Evolutionary conservation across 2,797 vertebrate species (phyloP), one percentile per base, ranked within the genome.

Genomic region (Gymnothorax javanicus): DNA sequence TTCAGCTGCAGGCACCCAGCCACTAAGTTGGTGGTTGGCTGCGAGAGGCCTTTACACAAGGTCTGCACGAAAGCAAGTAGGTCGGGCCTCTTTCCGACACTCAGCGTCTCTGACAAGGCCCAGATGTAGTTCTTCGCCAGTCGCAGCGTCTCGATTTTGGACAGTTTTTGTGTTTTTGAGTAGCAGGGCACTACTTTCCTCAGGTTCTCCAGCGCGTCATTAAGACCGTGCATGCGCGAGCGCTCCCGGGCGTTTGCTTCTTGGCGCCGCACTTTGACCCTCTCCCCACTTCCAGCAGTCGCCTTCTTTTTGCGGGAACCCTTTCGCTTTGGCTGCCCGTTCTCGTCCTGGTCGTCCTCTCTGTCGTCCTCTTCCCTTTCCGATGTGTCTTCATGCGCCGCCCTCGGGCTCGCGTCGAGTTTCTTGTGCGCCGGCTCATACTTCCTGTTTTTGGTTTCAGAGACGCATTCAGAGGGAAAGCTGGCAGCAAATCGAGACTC

Each of bases 61-160:
- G 98, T 99, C 94, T 99, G 98, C 77, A 99, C 98, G 84, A 99
- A 99, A 4, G 98, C 96, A 89, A 99, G 97, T 84, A 99, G 96
- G 91, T 99, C 98, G 0, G 98, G 98, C 93, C 97, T 97, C 93
- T 99, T 99, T 87, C 98, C 98, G 6, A 98, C 97, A 89, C 98
- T 97, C 90, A 99, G 95, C 71, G 99, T 99, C 96, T 99, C 98
- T 1, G 98, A 98, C 91, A 99, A 96, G 93, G 98, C 98, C 98
- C 98, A 99, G 93, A 99, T 99, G 94, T 99, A 99, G 92, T 99
- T 99, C 94, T 99, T 99, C 69, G 98, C 98, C 91, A 99, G 95
- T 91, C 98, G 97, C 85, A 99, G 95, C 52, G 98, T 99, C 95
- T 99, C 98, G 87, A 99, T 99, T 94, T 99, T 99, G 90, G 98